These are phyloP conservation scores for Phataginus tetradactyla DNA, from an alignment of 2,797 vertebrate genomes.

Conservation along the genomic window DNA sequence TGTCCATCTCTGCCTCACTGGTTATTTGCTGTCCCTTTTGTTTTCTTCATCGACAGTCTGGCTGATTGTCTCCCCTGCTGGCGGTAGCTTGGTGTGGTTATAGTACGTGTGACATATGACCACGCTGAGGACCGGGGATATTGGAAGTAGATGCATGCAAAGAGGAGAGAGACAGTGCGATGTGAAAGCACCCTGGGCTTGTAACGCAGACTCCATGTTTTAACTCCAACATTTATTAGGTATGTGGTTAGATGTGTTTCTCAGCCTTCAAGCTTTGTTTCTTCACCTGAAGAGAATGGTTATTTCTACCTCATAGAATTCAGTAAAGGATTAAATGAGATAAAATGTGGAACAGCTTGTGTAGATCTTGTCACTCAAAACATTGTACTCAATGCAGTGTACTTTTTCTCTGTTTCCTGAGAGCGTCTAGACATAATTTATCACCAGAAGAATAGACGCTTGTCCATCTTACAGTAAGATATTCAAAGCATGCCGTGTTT, in stretches of 20 bases:
- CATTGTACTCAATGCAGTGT: background rate
- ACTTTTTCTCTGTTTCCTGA: background rate
- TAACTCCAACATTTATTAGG: background rate
- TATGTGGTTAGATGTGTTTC: background rate
- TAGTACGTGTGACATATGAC: background rate
- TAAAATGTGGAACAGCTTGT: background rate
- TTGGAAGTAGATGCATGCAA: background rate
- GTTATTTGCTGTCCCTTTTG: background rate
- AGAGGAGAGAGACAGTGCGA: background rate
- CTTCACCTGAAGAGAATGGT: background rate
- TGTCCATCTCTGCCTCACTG: background rate
- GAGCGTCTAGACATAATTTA: background rate
- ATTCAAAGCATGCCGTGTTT: background rate
- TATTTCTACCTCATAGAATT: slow-evolving; percentile 7
- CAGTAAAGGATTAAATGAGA: background rate
- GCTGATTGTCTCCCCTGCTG: background rate
- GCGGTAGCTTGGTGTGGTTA: background rate
- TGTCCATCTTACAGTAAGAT: background rate
- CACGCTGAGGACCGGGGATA: too few relatives aligned
- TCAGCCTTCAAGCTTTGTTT: background rate
- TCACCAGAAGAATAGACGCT: slow-evolving; percentile 12
- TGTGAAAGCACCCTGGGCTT: background rate
- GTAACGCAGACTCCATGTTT: background rate
- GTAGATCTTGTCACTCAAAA: background rate
- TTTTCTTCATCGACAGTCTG: background rate